A percentile compares a stretch with the other conserved stretches of the same genome.
These are phyloP conservation scores for Phoebastria nigripes DNA, from an alignment of 2,797 vertebrate species.

Conservation along the genomic window DNA sequence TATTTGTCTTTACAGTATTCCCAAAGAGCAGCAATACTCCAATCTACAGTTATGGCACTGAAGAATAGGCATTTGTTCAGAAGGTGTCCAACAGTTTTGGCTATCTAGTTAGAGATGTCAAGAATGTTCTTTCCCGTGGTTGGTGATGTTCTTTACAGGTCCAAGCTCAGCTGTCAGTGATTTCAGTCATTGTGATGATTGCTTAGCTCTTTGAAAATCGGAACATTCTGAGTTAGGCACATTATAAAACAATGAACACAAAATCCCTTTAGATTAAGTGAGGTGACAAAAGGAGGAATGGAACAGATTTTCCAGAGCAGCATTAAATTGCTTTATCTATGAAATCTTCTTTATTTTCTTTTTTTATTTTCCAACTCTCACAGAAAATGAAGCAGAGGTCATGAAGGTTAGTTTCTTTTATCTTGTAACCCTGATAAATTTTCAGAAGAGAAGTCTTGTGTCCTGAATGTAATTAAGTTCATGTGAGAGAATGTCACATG, in stretches of 20 bases:
- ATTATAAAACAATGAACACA: not conserved
- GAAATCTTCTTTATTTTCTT: not conserved
- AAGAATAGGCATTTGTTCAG: not conserved
- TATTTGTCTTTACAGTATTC: not conserved
- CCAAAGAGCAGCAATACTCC: not conserved
- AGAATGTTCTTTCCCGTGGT: not conserved
- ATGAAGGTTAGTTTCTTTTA: not conserved
- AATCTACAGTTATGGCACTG: rapidly evolving
- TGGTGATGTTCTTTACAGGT: not conserved
- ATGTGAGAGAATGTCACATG: not conserved
- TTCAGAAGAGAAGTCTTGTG: not conserved
- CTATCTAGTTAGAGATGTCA: not conserved
- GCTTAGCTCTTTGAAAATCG: not conserved
- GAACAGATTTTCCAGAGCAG: not conserved
- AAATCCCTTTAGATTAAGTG: not conserved
- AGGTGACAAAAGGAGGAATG: not conserved
- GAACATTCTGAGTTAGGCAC: not conserved
- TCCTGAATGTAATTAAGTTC: not conserved
- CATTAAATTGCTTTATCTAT: not conserved
- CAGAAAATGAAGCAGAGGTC: not conserved
- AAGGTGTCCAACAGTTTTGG: not conserved
- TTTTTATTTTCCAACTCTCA: not conserved
- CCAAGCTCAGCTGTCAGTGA: not conserved
- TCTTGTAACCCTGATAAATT: not conserved
- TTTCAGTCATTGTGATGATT: not conserved